Evolutionary conservation across 2,888 invertebrate species (phyloP).

Genomic region (Scaptomyza cyrtandrae): DNA sequence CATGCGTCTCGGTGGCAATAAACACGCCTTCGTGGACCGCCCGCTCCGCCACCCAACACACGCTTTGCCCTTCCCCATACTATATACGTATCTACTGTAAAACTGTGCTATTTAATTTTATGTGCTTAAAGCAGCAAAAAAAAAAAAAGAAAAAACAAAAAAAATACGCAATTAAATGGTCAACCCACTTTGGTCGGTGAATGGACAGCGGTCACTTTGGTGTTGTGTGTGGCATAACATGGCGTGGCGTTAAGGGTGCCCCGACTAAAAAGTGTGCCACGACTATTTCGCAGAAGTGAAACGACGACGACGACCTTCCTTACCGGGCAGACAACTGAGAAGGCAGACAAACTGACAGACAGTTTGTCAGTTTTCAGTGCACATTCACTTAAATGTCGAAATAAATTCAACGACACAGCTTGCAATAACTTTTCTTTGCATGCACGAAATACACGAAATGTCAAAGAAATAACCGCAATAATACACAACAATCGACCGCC

Average conservation of each 20-base stretch:
- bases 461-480: slow-evolving; percentile 40
- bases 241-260: slow-evolving; percentile 38
- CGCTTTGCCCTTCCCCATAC: neutral
- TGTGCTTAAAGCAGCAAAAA: slow-evolving; percentile 56
- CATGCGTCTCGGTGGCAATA: slow-evolving; percentile 63
- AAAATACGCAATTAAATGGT: slow-evolving; percentile 54
- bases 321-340: slow-evolving; percentile 38
- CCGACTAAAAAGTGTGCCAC: slow-evolving; percentile 45
- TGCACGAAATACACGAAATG: slow-evolving; percentile 6
- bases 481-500: neutral
- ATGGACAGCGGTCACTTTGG: slow-evolving; percentile 45
- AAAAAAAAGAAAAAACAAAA: slow-evolving; percentile 49
- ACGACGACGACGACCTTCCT: slow-evolving; percentile 54
- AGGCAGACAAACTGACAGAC: slow-evolving; percentile 25
- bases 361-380: slow-evolving; percentile 27
- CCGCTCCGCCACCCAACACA: neutral
- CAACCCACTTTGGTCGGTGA: slow-evolving; percentile 29
- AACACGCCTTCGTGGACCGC: slow-evolving; percentile 9
- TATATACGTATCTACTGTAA: neutral
- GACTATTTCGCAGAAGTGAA: slow-evolving; percentile 14
- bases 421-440: slow-evolving; percentile 9
- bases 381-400: slow-evolving; percentile 45
- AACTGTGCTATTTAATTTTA: slow-evolving; percentile 56
- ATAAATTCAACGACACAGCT: slow-evolving; percentile 32
- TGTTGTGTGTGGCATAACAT: neutral